Conservation (phyloP, 2,797 vertebrate genomes). For the Chaenodraco wilsoni region DNA sequence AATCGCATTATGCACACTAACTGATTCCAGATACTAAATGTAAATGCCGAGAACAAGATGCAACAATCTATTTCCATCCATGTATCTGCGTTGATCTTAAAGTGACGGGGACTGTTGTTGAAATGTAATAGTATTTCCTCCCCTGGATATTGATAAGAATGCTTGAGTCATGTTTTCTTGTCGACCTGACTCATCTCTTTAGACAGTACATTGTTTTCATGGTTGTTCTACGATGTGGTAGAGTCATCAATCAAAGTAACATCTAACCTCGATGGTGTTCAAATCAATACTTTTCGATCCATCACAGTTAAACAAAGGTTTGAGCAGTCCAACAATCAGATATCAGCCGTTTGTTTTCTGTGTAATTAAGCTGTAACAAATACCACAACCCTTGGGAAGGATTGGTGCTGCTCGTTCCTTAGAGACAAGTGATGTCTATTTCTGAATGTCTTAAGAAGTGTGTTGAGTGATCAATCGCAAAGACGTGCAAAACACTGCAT, state of each 20-base stretch:
- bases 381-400: neutral
- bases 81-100: constrained; percentile 11
- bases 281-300: neutral
- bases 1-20: constrained; percentile 13
- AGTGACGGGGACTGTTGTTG: neutral
- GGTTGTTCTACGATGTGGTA: neutral
- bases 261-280: neutral
- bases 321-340: neutral
- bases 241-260: neutral
- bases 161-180: neutral
- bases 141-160: neutral
- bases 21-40: neutral
- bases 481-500: constrained; percentile 13
- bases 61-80: constrained; percentile 4
- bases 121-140: neutral
- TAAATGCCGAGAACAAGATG: neutral
- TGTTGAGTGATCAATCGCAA: constrained; percentile 29
- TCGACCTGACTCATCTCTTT: neutral
- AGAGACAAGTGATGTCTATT: neutral
- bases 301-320: neutral
- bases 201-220: neutral
- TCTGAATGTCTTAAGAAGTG: neutral
- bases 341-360: neutral
- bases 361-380: neutral
- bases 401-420: neutral